Evolutionary conservation across 2,888 invertebrate genomes (phyloP), one percentile per base, ranked within the genome.

Genomic region (Candidula unifasciata): DNA sequence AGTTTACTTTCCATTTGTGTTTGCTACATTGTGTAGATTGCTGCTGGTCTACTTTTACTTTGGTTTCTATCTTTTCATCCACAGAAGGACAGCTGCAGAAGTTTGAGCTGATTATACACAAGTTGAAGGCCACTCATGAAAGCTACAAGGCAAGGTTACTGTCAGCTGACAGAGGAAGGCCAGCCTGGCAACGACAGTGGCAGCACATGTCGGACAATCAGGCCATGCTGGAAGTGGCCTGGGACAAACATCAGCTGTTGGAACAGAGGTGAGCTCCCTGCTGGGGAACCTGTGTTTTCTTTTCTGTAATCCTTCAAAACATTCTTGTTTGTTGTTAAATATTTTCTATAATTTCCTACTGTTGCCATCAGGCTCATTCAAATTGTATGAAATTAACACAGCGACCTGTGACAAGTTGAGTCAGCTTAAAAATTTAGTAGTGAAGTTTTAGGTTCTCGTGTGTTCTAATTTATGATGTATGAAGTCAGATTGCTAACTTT

Each of bases 41-140:
- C n/a, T n/a, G n/a, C 8, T 54, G 54, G 18, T 8, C 18, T 8
- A 54, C 54, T 54, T 54, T 13, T 18, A 54, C 54, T 18, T 54
- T 54, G 54, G 10, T 13, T 27, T n/a, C 5, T 24, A 16, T 64
- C 6, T n/a, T n/a, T n/a, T 66, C 35, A 5, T 71, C 71, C 71
- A 6, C 57, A 77, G 77, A 60, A 77, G 60, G 60, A 18, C 77
- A 77, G 35, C 35, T 77, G 60, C 57, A 77, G 57, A 77, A 33
- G 60, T 77, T 77, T 77, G 77, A 77, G 35, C 77, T 60, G 18
- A 77, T 77, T 57, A 6, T 77, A 3, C 21, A 13, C 24, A 77
- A 33, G 35, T 24, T 77, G 60, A 77, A 77, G 35, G 27, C 16
- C 57, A 21, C 8, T 16, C 77, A 60, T 21, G 77, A 77, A 33